Percentiles rank a stretch among this genome's conserved stretches.
Conservation (phyloP, 2,797 vertebrate species). For the Pelodytes ibericus region DNA sequence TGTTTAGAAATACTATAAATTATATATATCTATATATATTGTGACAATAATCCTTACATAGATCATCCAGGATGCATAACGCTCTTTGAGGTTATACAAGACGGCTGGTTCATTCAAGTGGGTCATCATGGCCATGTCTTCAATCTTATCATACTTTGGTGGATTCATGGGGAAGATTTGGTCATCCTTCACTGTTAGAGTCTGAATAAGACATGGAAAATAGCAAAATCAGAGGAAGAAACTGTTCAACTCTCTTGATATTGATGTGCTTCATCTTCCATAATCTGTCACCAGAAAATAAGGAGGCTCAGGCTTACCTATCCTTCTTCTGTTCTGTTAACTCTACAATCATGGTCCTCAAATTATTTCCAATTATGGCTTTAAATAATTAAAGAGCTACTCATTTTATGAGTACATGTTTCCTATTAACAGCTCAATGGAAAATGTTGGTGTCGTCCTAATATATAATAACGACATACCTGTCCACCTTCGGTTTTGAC, state of each 20-base stretch:
- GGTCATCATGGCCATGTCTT: slow-evolving; percentile 85
- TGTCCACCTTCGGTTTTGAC: slow-evolving; percentile 76
- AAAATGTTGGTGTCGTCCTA: too few relatives aligned
- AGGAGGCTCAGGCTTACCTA: too few relatives aligned
- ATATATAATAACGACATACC: slow-evolving; percentile 65
- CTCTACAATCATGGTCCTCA: too few relatives aligned
- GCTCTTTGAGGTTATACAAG: slow-evolving; percentile 87
- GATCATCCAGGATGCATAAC: slow-evolving; percentile 85
- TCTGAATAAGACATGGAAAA: slow-evolving; percentile 61
- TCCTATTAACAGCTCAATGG: too few relatives aligned
- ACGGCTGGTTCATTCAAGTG: slow-evolving; percentile 80
- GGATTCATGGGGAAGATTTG: slow-evolving; percentile 82
- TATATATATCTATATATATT: not conserved
- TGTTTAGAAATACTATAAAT: not conserved
- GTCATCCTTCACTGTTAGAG: slow-evolving; percentile 75
- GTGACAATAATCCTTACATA: slow-evolving; percentile 69
- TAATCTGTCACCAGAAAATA: too few relatives aligned
- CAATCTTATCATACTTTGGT: slow-evolving; percentile 82
- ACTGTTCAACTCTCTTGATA: too few relatives aligned
- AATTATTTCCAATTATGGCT: too few relatives aligned
- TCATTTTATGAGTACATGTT: too few relatives aligned
- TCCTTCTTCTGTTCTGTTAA: too few relatives aligned
- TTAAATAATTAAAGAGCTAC: too few relatives aligned
- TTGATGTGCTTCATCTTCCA: too few relatives aligned
- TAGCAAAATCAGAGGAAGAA: not conserved